phyloP scores from a whole-genome alignment of 2,113 vertebrate genomes.

The Capricornis sumatraensis region DNA sequence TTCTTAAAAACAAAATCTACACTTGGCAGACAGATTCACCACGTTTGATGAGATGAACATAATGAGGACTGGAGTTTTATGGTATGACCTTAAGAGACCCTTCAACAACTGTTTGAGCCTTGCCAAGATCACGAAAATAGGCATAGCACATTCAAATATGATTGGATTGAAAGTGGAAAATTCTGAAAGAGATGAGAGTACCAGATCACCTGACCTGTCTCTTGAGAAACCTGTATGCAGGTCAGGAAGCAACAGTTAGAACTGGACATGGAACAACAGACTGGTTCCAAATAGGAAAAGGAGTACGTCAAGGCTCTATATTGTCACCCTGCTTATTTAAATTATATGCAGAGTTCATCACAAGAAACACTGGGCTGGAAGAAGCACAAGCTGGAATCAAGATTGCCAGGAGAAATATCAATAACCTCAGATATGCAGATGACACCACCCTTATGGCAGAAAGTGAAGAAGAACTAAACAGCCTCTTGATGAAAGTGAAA shows the following conservation, averaged over 20 bases:
- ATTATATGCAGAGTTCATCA: background rate
- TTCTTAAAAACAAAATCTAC: background rate
- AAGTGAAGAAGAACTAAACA: background rate
- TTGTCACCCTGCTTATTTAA: background rate
- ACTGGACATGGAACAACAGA: background rate
- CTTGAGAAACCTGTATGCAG: background rate
- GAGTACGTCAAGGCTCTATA: background rate
- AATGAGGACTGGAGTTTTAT: background rate
- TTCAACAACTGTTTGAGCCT: background rate
- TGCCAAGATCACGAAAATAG: background rate
- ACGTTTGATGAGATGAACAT: background rate
- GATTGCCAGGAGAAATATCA: background rate
- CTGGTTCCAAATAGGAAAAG: background rate
- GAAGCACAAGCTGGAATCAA: background rate
- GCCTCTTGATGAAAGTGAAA: background rate
- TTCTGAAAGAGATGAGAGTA: background rate
- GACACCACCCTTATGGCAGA: background rate
- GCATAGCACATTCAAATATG: background rate
- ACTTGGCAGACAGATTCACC: background rate
- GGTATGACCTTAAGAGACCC: background rate
- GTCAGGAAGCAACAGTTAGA: background rate
- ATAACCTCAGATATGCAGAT: background rate
- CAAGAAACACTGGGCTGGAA: background rate
- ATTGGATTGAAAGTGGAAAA: background rate
- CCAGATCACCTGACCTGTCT: background rate